Percentiles rank a stretch among this genome's conserved stretches.
These are phyloP conservation scores for Entomobrya multifasciata DNA, from an alignment of 2,888 invertebrate species.

Conservation along the genomic window DNA sequence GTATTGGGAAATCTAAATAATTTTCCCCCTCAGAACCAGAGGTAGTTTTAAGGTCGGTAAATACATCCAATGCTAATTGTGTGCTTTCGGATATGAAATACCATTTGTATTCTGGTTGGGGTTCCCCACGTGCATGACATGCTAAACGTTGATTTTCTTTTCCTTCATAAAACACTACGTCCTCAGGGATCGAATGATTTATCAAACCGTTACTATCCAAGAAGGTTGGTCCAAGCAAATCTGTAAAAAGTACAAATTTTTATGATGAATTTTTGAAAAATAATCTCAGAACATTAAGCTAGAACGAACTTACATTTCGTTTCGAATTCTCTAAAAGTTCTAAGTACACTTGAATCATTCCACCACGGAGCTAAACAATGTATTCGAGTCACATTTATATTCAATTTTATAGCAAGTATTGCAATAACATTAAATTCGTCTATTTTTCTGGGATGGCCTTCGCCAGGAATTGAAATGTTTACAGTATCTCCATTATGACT, in stretches of 20 bases:
- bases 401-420: slow-evolving; percentile 36
- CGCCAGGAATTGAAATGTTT: slow-evolving; percentile 2
- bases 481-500: background rate
- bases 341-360: slow-evolving; percentile 39
- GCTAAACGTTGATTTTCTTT: slow-evolving; percentile 30
- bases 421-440: slow-evolving; percentile 66
- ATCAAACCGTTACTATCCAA: background rate
- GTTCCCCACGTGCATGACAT: slow-evolving; percentile 59
- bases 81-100: background rate
- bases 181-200: no score
- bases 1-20: slow-evolving; percentile 56
- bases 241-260: slow-evolving; percentile 7
- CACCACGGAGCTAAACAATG: slow-evolving; percentile 62
- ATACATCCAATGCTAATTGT: background rate
- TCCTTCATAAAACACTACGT: slow-evolving; percentile 55
- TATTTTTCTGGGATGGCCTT: slow-evolving; percentile 52
- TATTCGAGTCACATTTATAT: slow-evolving; percentile 40
- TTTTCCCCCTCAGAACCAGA: slow-evolving; percentile 51
- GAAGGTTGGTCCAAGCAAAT: slow-evolving; percentile 24
- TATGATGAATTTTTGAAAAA: background rate
- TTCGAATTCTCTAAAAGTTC: slow-evolving; percentile 40
- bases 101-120: slow-evolving; percentile 57
- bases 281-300: background rate
- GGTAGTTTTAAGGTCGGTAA: slow-evolving; percentile 44
- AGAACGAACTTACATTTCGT: background rate